Evolutionary conservation across 2,888 invertebrate species (phyloP).

Genomic region (Standfussiana lucernea): DNA sequence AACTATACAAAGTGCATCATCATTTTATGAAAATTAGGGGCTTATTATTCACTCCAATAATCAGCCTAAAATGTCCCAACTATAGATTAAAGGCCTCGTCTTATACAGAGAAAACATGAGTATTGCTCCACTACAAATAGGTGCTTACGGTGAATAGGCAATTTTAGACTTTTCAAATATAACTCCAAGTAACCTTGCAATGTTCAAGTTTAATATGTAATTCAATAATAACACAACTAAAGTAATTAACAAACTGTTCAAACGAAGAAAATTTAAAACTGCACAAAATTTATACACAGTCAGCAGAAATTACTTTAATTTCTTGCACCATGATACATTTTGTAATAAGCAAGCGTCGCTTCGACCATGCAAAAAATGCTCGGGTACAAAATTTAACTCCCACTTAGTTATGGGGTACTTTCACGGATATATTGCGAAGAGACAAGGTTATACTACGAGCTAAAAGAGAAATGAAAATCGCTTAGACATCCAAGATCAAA

Average conservation of each 20-base stretch:
- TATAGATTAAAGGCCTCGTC: not conserved
- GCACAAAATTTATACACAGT: constrained; percentile 11
- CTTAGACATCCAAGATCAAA: not conserved
- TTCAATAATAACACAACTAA: not conserved
- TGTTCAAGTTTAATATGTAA: not conserved
- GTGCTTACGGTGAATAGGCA: not conserved
- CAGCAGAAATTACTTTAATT: constrained; percentile 28
- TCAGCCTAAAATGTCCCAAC: not conserved
- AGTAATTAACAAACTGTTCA: not conserved
- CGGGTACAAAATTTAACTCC: constrained; percentile 27
- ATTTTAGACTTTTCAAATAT: not conserved
- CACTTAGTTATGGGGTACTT: constrained; percentile 50
- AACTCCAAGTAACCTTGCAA: not conserved
- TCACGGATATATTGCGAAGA: constrained; percentile 40
- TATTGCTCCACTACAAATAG: not conserved
- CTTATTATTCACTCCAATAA: not conserved
- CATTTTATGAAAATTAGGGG: not conserved
- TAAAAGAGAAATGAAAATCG: constrained; percentile 38
- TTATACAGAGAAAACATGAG: not conserved
- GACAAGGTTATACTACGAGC: constrained; percentile 23
- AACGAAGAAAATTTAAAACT: not conserved
- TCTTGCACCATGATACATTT: constrained; percentile 25
- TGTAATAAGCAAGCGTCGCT: constrained; percentile 35
- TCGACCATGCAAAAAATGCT: constrained; percentile 36
- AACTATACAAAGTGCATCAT: not conserved